Percentiles rank a stretch among this genome's conserved stretches.
Conservation (phyloP, 2,797 vertebrate genomes). For the Pangasius larnaudii region DNA sequence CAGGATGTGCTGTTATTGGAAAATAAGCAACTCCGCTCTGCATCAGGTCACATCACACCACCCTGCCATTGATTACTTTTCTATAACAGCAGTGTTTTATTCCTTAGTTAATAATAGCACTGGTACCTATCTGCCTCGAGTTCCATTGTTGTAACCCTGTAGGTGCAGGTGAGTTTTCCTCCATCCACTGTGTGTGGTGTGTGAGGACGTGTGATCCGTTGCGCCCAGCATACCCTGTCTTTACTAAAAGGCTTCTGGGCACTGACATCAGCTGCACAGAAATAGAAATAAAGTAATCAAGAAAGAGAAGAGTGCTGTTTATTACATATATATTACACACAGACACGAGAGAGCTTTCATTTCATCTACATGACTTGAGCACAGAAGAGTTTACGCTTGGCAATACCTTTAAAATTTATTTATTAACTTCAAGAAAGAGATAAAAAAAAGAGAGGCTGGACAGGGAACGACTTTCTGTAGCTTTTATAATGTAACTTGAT, state of each 20-base stretch:
- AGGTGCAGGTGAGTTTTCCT: slow-evolving; percentile 71
- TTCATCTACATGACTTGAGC: background rate
- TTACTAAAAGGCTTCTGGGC: slow-evolving; percentile 73
- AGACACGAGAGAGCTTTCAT: background rate
- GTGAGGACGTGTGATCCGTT: slow-evolving; percentile 70
- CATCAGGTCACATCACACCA: background rate
- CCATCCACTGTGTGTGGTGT: slow-evolving; percentile 77
- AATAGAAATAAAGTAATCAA: background rate
- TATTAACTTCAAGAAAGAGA: background rate
- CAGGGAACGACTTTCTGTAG: no score
- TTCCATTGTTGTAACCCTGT: slow-evolving; percentile 65
- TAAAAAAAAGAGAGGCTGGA: background rate
- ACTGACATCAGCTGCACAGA: slow-evolving; percentile 73
- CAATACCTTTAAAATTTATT: no score
- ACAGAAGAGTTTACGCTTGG: no score
- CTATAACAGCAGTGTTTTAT: background rate
- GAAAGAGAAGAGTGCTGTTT: background rate
- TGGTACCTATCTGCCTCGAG: slow-evolving; percentile 30
- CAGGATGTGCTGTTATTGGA: background rate
- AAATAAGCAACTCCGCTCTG: background rate
- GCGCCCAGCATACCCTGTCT: slow-evolving; percentile 67
- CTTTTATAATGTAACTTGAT: no score
- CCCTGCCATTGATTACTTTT: background rate
- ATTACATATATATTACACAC: background rate
- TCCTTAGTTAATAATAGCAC: no score